Base-by-base conservation (phyloP, 1,140 invertebrate genomes). In the Cotesia typhae region DNA sequence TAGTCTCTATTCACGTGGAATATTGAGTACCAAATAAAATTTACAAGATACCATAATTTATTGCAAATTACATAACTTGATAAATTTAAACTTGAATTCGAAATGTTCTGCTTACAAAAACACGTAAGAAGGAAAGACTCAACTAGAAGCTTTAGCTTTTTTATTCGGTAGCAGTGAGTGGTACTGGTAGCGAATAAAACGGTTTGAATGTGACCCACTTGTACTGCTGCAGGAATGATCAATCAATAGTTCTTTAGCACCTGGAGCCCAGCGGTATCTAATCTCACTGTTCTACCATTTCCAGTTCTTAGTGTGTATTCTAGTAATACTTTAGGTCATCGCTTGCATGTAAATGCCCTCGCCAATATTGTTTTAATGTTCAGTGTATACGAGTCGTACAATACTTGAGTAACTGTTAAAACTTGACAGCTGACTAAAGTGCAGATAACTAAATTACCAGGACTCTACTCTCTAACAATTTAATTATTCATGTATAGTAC, bases 231-330 rank as follows among this genome's bases (percentile, higher is more conserved):
- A 71, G 71, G 69, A 74, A 75, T 73, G 74, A 78, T 76, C 70
- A 78, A 78, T 77, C 76, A 73, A 79, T 76, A 77, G 70, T 67
- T 78, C 68, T 73, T 76, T 76, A 78, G 68, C 71, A 76, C 69
- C 71, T 47, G 35, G 20, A 35, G 6, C 20, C n/a, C 20, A 28
- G 3, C 20, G 20, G 14, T 60, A 60, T 60, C 59, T 20, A 55
- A 55, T 55, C 12, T n/a, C 17, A 1, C 53, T 55, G 12, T 76
- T 68, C 64, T 14, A 10, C 61, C 67, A 69, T 52, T 69, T n/a
- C 61, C 67, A 69, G 47, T 69, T 68, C 67, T 57, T 61, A 17
- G 10, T 52, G 52, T 47, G 20, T 57, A 14, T 75, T 57, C 71
- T 73, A 59, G 74, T 73, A 75, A 37, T 67, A 52, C 59, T 67